phyloP scores from a whole-genome alignment of 2,113 vertebrate genomes.

The Laterallus jamaicensis region DNA sequence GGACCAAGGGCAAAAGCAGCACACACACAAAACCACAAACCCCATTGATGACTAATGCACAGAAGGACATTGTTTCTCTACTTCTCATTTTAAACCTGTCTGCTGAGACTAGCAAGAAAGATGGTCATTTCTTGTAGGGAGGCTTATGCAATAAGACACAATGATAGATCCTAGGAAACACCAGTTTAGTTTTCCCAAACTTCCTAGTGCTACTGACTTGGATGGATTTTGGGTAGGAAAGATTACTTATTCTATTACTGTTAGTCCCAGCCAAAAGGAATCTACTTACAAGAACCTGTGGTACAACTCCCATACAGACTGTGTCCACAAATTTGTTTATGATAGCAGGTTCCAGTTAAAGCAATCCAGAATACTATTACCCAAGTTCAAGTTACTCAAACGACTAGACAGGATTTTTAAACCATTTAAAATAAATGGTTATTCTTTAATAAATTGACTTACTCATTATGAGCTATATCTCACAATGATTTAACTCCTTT shows the following conservation, averaged over 20 bases:
- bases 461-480: background rate
- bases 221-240: background rate
- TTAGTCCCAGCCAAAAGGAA: background rate
- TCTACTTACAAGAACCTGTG: background rate
- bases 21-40: background rate
- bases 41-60: background rate
- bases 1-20: background rate
- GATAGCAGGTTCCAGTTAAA: background rate
- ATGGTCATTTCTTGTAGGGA: background rate
- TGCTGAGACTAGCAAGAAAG: background rate
- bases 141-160: background rate
- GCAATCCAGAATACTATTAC: background rate
- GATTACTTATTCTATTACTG: background rate
- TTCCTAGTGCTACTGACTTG: background rate
- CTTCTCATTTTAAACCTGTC: background rate
- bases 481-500: background rate
- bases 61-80: background rate
- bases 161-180: background rate
- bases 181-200: background rate
- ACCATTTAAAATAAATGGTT: background rate
- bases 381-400: background rate
- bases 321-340: background rate
- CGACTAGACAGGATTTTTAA: background rate
- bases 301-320: background rate
- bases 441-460: background rate